phyloP scores from a whole-genome alignment of 2,113 vertebrate genomes.

The Gopherus flavomarginatus region DNA sequence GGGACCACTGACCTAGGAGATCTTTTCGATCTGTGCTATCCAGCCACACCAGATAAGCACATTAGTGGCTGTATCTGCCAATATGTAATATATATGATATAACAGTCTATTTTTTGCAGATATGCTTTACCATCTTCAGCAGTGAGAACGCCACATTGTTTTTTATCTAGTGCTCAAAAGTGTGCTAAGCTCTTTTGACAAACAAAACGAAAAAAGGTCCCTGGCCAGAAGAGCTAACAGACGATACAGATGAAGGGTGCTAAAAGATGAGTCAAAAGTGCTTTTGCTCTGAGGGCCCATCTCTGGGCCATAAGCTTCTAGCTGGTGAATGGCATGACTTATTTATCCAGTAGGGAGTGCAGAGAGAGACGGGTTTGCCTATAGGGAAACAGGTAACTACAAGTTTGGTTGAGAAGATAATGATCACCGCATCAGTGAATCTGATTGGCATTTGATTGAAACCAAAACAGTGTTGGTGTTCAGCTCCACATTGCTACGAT shows the following conservation, averaged over 20 bases:
- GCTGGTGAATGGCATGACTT: constrained; percentile 24
- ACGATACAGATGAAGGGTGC: not conserved
- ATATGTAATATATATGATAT: not conserved
- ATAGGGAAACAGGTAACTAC: constrained; percentile 6
- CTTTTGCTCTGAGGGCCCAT: constrained; percentile 23
- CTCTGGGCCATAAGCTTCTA: not conserved
- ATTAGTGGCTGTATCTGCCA: not conserved
- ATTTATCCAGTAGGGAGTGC: not conserved
- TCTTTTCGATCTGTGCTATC: not conserved
- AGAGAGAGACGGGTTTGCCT: constrained; percentile 36
- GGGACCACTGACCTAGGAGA: not conserved
- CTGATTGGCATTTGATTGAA: constrained; percentile 65
- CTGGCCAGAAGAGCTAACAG: not conserved
- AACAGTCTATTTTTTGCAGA: too few relatives aligned
- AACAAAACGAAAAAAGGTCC: not conserved
- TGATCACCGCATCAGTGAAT: constrained; percentile 58
- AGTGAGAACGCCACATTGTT: not conserved
- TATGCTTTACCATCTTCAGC: not conserved
- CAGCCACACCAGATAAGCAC: not conserved
- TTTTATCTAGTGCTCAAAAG: not conserved
- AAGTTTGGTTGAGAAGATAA: constrained; percentile 7
- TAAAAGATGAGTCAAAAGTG: not conserved
- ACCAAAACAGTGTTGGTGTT: constrained; percentile 55
- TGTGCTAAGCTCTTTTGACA: constrained; percentile 5
- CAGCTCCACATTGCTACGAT: constrained; percentile 56